Base-by-base conservation (phyloP, 2,113 vertebrate genomes). In the Ploceus nigricollis region DNA sequence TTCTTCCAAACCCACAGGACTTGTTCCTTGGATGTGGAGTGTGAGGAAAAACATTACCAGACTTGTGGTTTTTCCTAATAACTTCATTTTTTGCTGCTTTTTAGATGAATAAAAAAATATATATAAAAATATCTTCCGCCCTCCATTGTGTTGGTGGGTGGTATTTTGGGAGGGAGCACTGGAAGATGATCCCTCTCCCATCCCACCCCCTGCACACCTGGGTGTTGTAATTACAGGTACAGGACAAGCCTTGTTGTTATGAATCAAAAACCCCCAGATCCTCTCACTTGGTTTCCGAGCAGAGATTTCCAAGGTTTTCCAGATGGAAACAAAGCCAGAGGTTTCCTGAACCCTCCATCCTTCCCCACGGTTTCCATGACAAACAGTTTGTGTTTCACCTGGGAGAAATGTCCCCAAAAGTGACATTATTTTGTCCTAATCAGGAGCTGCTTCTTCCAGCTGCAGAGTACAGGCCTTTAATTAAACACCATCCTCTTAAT, bases 401-500 rank as follows among this genome's bases (percentile, higher is more conserved):
- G 22, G 28, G 19, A 40, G 51, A 80, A 61, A 39, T 4, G 6
- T 27, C 69, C 58, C 27, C 31, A n/a, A 21, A 84, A 54, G 8
- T 77, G 72, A 51, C 71, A 58, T 69, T 48, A 7, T 56, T 72
- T 33, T 76, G 63, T 50, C 63, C 47, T 66, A 11, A 86, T 66
- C 48, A 84, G 65, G 31, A 64, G 16, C 39, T 77, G 24, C 79
- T 51, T 75, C 75, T 39, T 48, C 0, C 4, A 92, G 71, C 58
- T 82, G 75, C 24, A 11, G 54, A 6, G 17, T 35, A 3, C 11
- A 50, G 68, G 42, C 64, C 69, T 76, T 73, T 96, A 93, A 96
- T 96, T 85, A 93, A 95, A 47, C 80, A 68, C 89, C 92, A 77
- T 84, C 83, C 78, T 81, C 5, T 5, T 76, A 75, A 95, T 87